Conservation (phyloP, 2,113 vertebrate genomes). For the Dendrocopos noguchii region DNA sequence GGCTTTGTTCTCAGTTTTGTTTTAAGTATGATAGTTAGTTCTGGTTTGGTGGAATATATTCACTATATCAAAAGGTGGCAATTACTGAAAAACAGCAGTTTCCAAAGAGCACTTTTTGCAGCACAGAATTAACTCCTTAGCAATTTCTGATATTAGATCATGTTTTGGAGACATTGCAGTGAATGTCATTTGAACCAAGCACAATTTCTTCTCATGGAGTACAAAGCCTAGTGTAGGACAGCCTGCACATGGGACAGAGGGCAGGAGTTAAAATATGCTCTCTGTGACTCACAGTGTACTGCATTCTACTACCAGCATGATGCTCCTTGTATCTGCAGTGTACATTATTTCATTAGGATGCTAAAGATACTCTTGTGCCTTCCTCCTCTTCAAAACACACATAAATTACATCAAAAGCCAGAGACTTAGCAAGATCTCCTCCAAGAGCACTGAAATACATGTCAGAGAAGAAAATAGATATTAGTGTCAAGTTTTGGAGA, state of each 20-base stretch:
- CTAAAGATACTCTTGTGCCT: neutral
- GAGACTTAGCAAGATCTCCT: neutral
- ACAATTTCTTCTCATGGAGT: neutral
- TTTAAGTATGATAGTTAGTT: conserved; percentile 14
- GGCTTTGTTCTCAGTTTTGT: conserved; percentile 44
- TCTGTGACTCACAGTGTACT: neutral
- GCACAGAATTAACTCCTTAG: neutral
- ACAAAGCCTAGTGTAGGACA: neutral
- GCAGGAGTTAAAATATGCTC: neutral
- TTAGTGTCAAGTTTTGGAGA: neutral
- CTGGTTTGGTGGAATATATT: neutral
- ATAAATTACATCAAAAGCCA: neutral
- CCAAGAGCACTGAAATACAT: neutral
- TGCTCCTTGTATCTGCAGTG: neutral
- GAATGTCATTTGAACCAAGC: neutral
- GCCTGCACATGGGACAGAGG: neutral
- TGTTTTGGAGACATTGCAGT: neutral
- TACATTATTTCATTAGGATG: neutral
- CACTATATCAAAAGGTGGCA: neutral
- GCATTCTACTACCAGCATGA: neutral
- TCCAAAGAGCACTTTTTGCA: neutral
- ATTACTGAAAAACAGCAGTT: conserved; percentile 27
- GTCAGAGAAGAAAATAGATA: neutral
- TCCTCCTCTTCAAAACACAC: neutral
- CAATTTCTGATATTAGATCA: neutral